phyloP scores from a whole-genome alignment of 2,888 invertebrate species.

The Geophilus truncorum region DNA sequence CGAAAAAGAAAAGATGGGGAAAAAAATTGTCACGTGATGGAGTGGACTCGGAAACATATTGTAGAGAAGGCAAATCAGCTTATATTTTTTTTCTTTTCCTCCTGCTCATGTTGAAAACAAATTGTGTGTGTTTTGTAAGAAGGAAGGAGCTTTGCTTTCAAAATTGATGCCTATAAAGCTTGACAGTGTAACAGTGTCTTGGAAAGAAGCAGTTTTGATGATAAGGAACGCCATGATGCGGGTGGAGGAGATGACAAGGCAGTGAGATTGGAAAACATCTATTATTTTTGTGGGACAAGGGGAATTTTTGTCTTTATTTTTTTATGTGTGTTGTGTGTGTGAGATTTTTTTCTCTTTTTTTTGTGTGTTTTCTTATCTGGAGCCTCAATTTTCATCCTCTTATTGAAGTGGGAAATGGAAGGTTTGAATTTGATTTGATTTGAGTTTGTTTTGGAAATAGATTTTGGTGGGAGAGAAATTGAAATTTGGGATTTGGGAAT shows the following conservation, averaged over 20 bases:
- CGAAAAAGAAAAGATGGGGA: too few species aligned
- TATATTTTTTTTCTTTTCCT: background rate
- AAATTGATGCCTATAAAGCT: conserved; percentile 20
- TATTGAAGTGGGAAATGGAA: background rate
- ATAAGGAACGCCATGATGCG: conserved; percentile 7
- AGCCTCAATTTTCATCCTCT: background rate
- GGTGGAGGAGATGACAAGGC: conserved; percentile 16
- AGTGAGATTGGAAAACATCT: conserved; percentile 18
- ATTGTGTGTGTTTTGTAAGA: conserved; percentile 10
- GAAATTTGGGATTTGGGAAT: background rate
- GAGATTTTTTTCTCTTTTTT: background rate
- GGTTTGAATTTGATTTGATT: background rate
- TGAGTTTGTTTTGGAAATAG: background rate
- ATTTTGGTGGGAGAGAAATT: background rate
- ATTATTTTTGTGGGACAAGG: conserved; percentile 20
- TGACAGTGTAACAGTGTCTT: conserved; percentile 20
- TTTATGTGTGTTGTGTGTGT: background rate
- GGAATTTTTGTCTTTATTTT: background rate
- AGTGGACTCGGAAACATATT: conserved; percentile 13
- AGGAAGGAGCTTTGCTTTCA: conserved; percentile 13
- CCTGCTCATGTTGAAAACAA: background rate
- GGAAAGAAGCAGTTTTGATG: conserved; percentile 18
- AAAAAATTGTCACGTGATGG: conserved; percentile 2
- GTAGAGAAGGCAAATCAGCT: background rate
- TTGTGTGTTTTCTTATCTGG: background rate